Conservation (phyloP, 2,797 vertebrate species). For the Sciurus vulgaris region DNA sequence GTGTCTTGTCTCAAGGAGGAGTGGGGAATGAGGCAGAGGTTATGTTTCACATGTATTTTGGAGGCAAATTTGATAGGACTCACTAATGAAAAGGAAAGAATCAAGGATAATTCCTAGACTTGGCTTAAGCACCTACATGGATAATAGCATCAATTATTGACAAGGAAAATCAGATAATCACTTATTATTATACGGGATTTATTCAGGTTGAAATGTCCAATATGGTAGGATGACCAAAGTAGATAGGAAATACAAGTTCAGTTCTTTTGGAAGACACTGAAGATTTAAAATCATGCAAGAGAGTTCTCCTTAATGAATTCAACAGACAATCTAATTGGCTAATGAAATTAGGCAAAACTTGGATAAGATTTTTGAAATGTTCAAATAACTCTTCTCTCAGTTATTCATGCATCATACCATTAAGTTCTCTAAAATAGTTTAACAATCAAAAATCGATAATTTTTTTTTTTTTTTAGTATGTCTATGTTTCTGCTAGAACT, state of each 20-base stretch:
- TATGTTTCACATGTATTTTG: neutral
- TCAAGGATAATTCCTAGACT: neutral
- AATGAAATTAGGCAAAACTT: slow-evolving; percentile 35
- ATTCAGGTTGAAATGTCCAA: neutral
- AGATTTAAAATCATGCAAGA: neutral
- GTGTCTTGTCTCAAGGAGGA: neutral
- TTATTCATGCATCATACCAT: neutral
- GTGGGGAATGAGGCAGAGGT: neutral
- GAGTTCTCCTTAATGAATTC: slow-evolving; percentile 18
- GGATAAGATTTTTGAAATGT: slow-evolving; percentile 27
- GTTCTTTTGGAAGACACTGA: neutral
- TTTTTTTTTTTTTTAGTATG: neutral
- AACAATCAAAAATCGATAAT: neutral
- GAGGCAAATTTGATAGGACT: neutral
- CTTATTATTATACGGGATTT: neutral
- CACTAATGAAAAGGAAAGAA: neutral
- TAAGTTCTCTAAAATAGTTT: slow-evolving; percentile 32
- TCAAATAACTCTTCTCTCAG: neutral
- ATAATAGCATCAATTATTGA: neutral
- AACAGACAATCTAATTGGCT: neutral
- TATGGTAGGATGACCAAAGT: neutral
- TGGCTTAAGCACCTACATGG: neutral
- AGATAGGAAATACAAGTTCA: neutral
- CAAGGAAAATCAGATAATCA: neutral
- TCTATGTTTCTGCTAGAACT: neutral